Evolutionary conservation across 2,888 invertebrate genomes (phyloP).

Genomic region (Clistopyga incitator): DNA sequence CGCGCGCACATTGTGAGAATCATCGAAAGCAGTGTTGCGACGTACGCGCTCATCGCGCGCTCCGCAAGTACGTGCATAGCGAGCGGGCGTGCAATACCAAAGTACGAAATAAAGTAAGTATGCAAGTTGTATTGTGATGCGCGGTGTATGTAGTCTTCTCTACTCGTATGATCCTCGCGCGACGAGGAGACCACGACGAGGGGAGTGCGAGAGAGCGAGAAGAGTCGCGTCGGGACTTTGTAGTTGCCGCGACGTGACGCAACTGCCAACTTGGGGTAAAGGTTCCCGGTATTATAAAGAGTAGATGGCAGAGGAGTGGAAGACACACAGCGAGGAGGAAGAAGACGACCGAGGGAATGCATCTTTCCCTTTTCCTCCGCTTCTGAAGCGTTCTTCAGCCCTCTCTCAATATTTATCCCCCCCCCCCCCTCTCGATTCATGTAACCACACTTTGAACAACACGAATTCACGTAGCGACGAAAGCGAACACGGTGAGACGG

Average conservation of each 20-base stretch:
- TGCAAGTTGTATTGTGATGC: slow-evolving; percentile 73
- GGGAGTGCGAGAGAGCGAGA: slow-evolving; percentile 65
- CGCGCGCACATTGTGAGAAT: slow-evolving; percentile 7
- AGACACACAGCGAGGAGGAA: slow-evolving; percentile 52
- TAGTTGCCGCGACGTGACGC: slow-evolving; percentile 84
- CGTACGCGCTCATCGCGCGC: slow-evolving; percentile 18
- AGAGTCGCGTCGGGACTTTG: slow-evolving; percentile 78
- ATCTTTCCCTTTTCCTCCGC: slow-evolving; percentile 61
- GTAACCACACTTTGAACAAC: slow-evolving; percentile 41
- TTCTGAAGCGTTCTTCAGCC: slow-evolving; percentile 58
- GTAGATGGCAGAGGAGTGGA: slow-evolving; percentile 51
- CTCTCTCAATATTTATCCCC: slow-evolving; percentile 16
- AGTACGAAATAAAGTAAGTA: slow-evolving; percentile 78
- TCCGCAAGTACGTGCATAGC: slow-evolving; percentile 37
- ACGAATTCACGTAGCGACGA: slow-evolving; percentile 32
- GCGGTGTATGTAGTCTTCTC: neutral
- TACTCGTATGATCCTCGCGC: slow-evolving; percentile 18
- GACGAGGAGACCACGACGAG: slow-evolving; percentile 31
- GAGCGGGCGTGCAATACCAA: slow-evolving; percentile 72
- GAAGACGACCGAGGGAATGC: slow-evolving; percentile 50
- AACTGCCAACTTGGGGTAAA: slow-evolving; percentile 82
- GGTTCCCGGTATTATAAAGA: slow-evolving; percentile 80
- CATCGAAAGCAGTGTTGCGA: slow-evolving; percentile 14
- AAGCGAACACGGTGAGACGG: slow-evolving; percentile 30
- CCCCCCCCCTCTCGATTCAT: slow-evolving; percentile 15